These are phyloP conservation scores for Apamea anceps DNA, from an alignment of 2,888 invertebrate species.

Conservation along the genomic window DNA sequence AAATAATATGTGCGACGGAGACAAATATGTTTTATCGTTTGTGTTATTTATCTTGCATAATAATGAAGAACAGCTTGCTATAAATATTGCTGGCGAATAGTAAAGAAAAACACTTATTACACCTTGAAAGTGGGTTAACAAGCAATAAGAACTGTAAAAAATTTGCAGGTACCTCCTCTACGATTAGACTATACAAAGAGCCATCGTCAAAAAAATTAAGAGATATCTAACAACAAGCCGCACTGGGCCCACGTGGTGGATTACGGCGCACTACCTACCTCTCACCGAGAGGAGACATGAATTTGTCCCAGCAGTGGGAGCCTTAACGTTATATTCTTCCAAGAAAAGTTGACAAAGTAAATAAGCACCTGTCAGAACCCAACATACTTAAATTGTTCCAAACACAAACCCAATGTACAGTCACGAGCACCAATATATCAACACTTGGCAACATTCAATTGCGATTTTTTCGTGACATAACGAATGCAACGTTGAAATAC, in stretches of 20 bases:
- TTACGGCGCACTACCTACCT: too few species aligned
- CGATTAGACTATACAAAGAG: neutral
- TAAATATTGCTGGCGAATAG: neutral
- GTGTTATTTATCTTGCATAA: conserved; percentile 31
- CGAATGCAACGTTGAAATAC: too few species aligned
- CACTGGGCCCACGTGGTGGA: too few species aligned
- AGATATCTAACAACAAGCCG: too few species aligned
- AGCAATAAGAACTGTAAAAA: neutral
- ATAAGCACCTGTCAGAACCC: conserved; percentile 14
- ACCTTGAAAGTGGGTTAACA: too few species aligned
- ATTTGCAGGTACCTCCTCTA: neutral
- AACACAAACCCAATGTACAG: neutral
- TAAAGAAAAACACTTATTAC: too few species aligned
- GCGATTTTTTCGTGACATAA: too few species aligned
- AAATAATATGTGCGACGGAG: conserved; percentile 44
- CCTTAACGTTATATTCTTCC: neutral
- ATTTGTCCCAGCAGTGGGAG: too few species aligned
- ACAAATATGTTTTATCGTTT: conserved; percentile 49
- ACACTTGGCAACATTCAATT: too few species aligned
- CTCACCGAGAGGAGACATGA: too few species aligned
- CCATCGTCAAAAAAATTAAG: too few species aligned
- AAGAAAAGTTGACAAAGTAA: conserved; percentile 14
- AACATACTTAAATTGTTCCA: conserved; percentile 1
- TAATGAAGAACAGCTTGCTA: conserved; percentile 3
- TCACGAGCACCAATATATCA: too few species aligned